phyloP scores from a whole-genome alignment of 2,113 vertebrate species.

The Thermophis baileyi region DNA sequence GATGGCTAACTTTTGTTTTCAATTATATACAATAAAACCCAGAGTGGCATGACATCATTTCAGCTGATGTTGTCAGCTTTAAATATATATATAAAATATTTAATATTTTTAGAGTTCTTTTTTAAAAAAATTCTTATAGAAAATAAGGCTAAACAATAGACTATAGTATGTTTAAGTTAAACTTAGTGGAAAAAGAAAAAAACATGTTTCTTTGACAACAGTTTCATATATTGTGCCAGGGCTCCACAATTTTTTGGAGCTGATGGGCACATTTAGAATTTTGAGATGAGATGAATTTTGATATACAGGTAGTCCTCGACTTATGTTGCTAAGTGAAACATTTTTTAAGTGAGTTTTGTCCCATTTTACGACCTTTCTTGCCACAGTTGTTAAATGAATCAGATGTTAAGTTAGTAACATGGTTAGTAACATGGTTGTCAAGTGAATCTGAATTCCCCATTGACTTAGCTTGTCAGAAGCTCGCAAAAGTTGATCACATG shows the following conservation, averaged over 20 bases:
- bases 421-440: too few species aligned
- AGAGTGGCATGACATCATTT: conserved; percentile 52
- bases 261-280: neutral
- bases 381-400: too few species aligned
- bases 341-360: too few species aligned
- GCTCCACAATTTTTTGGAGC: neutral
- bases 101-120: conserved; percentile 47
- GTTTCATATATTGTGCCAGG: neutral
- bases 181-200: neutral
- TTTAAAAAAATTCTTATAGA: neutral
- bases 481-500: too few species aligned
- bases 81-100: conserved; percentile 45
- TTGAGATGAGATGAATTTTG: neutral
- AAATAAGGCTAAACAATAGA: neutral
- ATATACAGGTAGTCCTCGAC: too few species aligned
- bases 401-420: too few species aligned
- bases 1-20: conserved; percentile 59
- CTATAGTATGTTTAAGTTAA: neutral
- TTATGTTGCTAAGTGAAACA: too few species aligned
- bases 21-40: conserved; percentile 62
- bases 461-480: too few species aligned
- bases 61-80: conserved; percentile 52
- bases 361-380: too few species aligned
- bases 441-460: too few species aligned
- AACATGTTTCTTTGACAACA: neutral